Conservation (phyloP, 1,140 invertebrate species). For the Sitobion miscanthi region DNA sequence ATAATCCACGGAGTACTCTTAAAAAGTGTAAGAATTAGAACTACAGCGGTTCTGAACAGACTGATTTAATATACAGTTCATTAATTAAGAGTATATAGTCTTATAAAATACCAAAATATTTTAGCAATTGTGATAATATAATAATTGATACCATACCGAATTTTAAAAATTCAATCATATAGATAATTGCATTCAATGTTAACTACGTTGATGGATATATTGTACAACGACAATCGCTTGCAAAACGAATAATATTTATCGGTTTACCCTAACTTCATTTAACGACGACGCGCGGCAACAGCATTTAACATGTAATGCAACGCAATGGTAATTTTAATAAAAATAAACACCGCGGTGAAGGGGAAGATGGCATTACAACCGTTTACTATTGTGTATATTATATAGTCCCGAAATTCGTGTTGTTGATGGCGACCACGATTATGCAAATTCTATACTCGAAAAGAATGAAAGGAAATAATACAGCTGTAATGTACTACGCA, state of each 20-base stretch:
- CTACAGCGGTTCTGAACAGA: too few relatives aligned
- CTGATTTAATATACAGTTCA: too few relatives aligned
- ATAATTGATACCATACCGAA: background rate
- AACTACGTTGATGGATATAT: background rate
- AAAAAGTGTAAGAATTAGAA: background rate
- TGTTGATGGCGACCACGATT: constrained; percentile 46
- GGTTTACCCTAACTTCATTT: constrained; percentile 5
- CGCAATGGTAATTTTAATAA: constrained; percentile 32
- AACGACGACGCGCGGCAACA: background rate
- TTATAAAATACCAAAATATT: too few relatives aligned
- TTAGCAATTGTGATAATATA: background rate
- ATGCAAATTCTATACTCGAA: constrained; percentile 41
- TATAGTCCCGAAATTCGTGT: constrained; percentile 19
- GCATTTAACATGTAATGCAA: constrained; percentile 22
- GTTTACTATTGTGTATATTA: constrained; percentile 39
- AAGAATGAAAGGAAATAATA: constrained; percentile 45
- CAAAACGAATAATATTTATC: background rate
- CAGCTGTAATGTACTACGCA: constrained; percentile 11
- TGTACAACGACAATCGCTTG: background rate
- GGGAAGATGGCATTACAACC: constrained; percentile 44
- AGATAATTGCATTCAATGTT: background rate
- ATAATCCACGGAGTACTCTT: background rate
- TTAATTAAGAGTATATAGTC: too few relatives aligned
- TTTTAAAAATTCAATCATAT: background rate
- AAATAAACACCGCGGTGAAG: constrained; percentile 40